These are phyloP conservation scores for Machimus rusticus DNA, from an alignment of 2,888 invertebrate species.

Conservation along the genomic window DNA sequence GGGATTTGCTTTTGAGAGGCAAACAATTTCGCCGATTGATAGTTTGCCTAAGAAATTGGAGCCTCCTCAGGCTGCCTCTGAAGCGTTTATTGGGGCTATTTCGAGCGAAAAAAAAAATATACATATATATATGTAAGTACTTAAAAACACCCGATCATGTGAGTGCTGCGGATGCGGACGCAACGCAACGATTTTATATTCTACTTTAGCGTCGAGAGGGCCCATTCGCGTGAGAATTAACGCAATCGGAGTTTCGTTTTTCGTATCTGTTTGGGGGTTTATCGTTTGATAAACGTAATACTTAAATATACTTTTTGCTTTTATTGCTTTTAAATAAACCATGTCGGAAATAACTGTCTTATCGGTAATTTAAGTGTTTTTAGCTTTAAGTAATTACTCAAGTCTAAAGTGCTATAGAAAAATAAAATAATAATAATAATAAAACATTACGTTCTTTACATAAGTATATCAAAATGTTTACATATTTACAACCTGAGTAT, in stretches of 20 bases:
- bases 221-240: not conserved
- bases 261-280: not conserved
- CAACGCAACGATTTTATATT: not conserved
- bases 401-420: not conserved
- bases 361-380: not conserved
- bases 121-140: no score
- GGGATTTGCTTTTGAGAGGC: not conserved
- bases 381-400: not conserved
- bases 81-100: not conserved
- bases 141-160: not conserved
- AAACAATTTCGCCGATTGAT: not conserved
- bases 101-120: not conserved
- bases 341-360: not conserved
- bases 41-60: not conserved
- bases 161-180: not conserved
- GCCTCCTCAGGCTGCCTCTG: not conserved
- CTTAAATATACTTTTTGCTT: not conserved
- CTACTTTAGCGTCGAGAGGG: not conserved
- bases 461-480: no score
- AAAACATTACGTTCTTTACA: not conserved
- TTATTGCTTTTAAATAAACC: not conserved
- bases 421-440: not conserved
- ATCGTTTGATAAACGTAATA: not conserved
- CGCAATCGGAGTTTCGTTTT: not conserved
- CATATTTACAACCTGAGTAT: no score